phyloP scores from a whole-genome alignment of 1,140 invertebrate species.

The Ditylenchus dipsaci region DNA sequence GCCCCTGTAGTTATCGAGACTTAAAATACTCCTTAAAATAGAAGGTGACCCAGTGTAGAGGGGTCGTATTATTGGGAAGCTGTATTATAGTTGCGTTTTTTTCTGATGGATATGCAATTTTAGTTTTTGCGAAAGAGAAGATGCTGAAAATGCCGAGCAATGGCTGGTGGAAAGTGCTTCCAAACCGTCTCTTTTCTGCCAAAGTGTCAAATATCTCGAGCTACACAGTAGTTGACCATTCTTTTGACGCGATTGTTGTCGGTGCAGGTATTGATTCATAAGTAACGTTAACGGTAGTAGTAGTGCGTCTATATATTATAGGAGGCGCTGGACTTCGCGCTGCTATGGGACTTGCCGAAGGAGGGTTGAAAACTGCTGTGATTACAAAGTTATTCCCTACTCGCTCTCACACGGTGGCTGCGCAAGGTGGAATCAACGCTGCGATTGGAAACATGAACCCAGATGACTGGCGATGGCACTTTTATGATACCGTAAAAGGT shows the following conservation, averaged over 20 bases:
- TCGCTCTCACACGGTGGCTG: conserved; percentile 74
- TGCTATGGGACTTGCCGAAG: conserved; percentile 87
- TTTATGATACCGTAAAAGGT: conserved; percentile 92
- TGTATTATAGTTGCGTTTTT: too few species aligned
- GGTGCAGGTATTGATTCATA: too few species aligned
- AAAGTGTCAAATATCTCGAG: neutral
- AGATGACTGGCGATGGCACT: conserved; percentile 96
- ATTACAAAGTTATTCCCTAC: conserved; percentile 95
- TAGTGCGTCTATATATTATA: too few species aligned
- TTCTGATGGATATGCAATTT: too few species aligned
- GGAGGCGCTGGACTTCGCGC: conserved; percentile 90
- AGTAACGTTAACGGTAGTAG: too few species aligned
- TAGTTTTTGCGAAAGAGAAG: too few species aligned
- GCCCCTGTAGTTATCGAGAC: too few species aligned
- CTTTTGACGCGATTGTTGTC: conserved; percentile 92
- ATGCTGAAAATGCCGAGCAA: too few species aligned
- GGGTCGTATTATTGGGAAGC: too few species aligned
- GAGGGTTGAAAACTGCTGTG: conserved; percentile 93
- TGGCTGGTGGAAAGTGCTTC: conserved; percentile 11
- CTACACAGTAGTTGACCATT: conserved; percentile 87
- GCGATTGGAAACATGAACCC: conserved; percentile 88
- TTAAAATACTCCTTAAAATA: too few species aligned
- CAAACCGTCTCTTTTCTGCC: conserved; percentile 1
- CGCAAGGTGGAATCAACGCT: conserved; percentile 94
- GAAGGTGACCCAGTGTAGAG: too few species aligned